Conservation (phyloP, 2,797 vertebrate genomes). For the Mustela erminea region DNA sequence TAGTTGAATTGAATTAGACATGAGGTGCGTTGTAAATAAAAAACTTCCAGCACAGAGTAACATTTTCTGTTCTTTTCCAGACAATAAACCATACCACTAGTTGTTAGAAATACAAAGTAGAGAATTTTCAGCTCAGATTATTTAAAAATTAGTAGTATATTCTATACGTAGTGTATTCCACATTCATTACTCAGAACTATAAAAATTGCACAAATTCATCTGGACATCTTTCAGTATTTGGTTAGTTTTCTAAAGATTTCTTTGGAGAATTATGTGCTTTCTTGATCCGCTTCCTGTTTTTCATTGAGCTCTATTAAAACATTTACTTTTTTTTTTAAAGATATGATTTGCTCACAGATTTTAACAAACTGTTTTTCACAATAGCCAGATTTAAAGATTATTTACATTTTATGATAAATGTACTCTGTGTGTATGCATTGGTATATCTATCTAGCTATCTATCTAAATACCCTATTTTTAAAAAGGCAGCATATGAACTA, state of each 20-base stretch:
- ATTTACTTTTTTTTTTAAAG: background rate
- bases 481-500: background rate
- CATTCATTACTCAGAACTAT: slow-evolving; percentile 20
- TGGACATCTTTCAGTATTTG: background rate
- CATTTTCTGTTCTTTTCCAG: background rate
- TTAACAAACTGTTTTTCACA: slow-evolving; percentile 5
- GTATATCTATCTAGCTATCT: background rate
- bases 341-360: background rate
- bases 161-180: background rate
- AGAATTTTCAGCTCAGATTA: background rate
- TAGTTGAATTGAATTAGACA: slow-evolving; percentile 33
- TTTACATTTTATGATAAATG: background rate
- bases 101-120: background rate
- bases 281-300: background rate
- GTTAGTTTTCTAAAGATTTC: slow-evolving; percentile 39
- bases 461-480: background rate
- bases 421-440: background rate
- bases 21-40: slow-evolving; percentile 23
- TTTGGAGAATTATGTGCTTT: background rate
- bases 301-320: background rate
- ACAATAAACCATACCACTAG: background rate
- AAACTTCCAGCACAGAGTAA: background rate
- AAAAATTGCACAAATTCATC: background rate
- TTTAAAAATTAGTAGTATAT: background rate
- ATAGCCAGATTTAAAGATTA: background rate